Conservation (phyloP, 1,140 invertebrate species). For the Parapsyche elsis region DNA sequence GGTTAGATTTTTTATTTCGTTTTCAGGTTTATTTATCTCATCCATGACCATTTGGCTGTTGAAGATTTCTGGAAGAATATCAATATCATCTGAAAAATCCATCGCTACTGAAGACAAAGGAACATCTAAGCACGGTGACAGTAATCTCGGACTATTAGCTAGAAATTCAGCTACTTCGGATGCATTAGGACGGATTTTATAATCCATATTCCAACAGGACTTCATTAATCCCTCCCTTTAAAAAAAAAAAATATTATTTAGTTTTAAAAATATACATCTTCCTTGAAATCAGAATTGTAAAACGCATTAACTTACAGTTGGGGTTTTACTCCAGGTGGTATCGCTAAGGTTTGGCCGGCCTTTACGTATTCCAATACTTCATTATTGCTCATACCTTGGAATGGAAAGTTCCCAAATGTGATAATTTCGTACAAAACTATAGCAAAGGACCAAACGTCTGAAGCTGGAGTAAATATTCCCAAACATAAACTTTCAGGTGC, state of each 20-base stretch:
- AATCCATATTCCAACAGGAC: conserved; percentile 80
- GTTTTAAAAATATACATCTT: no score
- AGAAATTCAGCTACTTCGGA: conserved; percentile 84
- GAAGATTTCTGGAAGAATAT: conserved; percentile 44
- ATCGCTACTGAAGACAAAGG: conserved; percentile 79
- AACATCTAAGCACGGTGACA: conserved; percentile 82
- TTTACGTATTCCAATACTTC: conserved; percentile 86
- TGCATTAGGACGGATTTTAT: conserved; percentile 78
- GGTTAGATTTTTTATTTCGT: conserved; percentile 19
- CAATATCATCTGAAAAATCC: conserved; percentile 44
- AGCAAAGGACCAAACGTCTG: conserved; percentile 89
- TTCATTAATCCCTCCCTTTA: conserved; percentile 79
- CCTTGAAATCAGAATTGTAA: no score
- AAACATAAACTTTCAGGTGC: conserved; percentile 82
- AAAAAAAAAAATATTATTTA: conserved; percentile 47
- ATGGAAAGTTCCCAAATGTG: conserved; percentile 89
- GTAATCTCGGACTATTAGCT: conserved; percentile 78
- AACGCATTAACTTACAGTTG: conserved; percentile 75
- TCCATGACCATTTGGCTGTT: conserved; percentile 24
- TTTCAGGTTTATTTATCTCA: conserved; percentile 35
- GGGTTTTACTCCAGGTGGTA: conserved; percentile 80
- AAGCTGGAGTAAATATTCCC: conserved; percentile 86
- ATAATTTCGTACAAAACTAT: conserved; percentile 87
- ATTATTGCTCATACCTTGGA: conserved; percentile 85
- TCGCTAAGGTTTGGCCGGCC: conserved; percentile 74